A percentile compares a stretch with the other conserved stretches of the same genome.
Evolutionary conservation across 1,140 invertebrate genomes (phyloP).

Genomic region (Drosophila ironensis): DNA sequence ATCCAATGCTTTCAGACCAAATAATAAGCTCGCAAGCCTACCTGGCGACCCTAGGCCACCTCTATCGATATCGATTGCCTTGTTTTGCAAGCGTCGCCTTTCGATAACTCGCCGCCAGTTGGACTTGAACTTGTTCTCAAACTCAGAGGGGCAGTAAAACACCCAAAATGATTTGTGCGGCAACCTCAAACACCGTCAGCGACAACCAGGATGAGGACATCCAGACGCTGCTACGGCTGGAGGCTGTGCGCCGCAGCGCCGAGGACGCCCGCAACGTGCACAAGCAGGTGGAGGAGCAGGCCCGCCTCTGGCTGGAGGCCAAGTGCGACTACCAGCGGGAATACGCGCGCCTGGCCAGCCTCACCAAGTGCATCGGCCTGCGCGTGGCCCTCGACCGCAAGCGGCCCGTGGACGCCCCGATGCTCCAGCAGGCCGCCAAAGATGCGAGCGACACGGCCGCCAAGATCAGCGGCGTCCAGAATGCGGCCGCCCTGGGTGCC

Average conservation of each 20-base stretch:
- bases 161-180: too few relatives aligned
- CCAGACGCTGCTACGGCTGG: slow-evolving; percentile 50
- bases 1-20: too few relatives aligned
- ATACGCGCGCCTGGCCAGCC: slow-evolving; percentile 12
- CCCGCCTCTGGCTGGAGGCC: slow-evolving; percentile 28
- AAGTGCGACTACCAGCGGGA: slow-evolving; percentile 51
- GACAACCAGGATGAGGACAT: slow-evolving; percentile 45
- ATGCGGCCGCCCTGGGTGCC: not conserved
- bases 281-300: slow-evolving; percentile 64
- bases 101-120: too few relatives aligned
- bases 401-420: not conserved
- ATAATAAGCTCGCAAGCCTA: too few relatives aligned
- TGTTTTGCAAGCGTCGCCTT: too few relatives aligned
- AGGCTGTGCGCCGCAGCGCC: slow-evolving; percentile 50
- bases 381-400: slow-evolving; percentile 8
- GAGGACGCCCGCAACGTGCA: slow-evolving; percentile 49
- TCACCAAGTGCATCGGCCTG: slow-evolving; percentile 29
- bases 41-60: too few relatives aligned
- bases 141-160: too few relatives aligned
- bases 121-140: too few relatives aligned
- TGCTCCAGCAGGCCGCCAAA: not conserved
- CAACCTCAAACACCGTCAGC: not conserved
- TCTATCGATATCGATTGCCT: too few relatives aligned
- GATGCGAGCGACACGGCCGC: not conserved
- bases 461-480: slow-evolving; percentile 22